A percentile compares a stretch with the other conserved stretches of the same genome.
phyloP scores from a whole-genome alignment of 2,113 vertebrate species.

The Chaetodon auriga region DNA sequence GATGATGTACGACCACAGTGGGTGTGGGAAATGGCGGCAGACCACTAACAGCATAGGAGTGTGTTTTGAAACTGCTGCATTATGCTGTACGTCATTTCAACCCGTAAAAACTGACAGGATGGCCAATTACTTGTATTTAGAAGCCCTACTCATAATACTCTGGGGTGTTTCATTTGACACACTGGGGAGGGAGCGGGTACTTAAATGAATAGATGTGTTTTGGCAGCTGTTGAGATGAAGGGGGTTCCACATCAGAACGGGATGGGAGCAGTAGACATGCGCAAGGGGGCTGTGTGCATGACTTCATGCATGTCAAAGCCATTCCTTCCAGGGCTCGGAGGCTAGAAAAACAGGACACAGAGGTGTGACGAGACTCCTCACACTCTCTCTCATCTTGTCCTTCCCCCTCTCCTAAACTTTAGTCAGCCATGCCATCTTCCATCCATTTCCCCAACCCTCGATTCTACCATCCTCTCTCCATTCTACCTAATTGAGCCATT shows the following conservation, averaged over 20 bases:
- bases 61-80: conserved; percentile 20
- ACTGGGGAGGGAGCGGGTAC: background rate
- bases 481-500: conserved; percentile 43
- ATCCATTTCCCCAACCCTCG: background rate
- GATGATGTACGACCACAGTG: conserved; percentile 48
- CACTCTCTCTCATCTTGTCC: background rate
- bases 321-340: background rate
- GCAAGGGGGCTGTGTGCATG: background rate
- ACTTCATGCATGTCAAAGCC: conserved; percentile 49
- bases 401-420: background rate
- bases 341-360: conserved; percentile 3
- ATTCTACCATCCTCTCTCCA: background rate
- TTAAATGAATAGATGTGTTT: conserved; percentile 47
- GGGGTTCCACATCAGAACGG: conserved; percentile 22
- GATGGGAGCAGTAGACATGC: conserved; percentile 31
- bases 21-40: conserved; percentile 13
- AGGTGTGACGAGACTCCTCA: background rate
- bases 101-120: conserved; percentile 11
- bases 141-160: conserved; percentile 24
- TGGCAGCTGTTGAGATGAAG: conserved; percentile 48
- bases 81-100: background rate
- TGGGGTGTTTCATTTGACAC: conserved; percentile 29
- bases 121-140: conserved; percentile 53
- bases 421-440: too few relatives aligned
- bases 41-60: background rate